These are phyloP conservation scores for Oncorhynchus mykiss DNA, from an alignment of 2,113 vertebrate species.

Conservation along the genomic window DNA sequence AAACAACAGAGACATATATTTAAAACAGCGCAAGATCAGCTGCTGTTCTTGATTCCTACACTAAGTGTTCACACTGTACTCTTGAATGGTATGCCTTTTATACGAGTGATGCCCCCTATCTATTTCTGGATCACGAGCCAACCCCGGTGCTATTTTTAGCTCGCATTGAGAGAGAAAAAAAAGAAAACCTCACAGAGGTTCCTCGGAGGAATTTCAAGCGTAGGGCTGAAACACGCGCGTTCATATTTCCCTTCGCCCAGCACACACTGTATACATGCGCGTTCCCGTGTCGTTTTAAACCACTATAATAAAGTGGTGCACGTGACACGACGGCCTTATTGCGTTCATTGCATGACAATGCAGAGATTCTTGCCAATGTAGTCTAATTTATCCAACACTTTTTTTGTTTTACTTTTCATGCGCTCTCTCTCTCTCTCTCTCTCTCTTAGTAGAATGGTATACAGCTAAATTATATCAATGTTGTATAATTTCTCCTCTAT, in stretches of 20 bases:
- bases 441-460: not conserved
- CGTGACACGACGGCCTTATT: constrained; percentile 15
- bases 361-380: not conserved
- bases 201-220: constrained; percentile 88
- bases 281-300: constrained; percentile 35
- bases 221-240: constrained; percentile 81
- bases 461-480: not conserved
- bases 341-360: not conserved
- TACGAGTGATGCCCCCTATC: constrained; percentile 94
- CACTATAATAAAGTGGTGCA: constrained; percentile 2
- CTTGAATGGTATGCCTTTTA: constrained; percentile 79
- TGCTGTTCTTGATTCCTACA: constrained; percentile 39
- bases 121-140: constrained; percentile 99
- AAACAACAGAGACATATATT: not conserved
- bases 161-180: constrained; percentile 82
- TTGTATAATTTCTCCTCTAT: not conserved
- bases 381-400: too few species aligned
- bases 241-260: constrained; percentile 55
- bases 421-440: too few species aligned
- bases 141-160: constrained; percentile 98
- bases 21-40: constrained; percentile 31
- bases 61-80: constrained; percentile 67
- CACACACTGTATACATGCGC: constrained; percentile 62
- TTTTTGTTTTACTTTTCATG: too few species aligned
- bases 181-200: constrained; percentile 90